These are phyloP conservation scores for Epirrita christyi DNA, from an alignment of 2,888 invertebrate genomes.

Conservation along the genomic window DNA sequence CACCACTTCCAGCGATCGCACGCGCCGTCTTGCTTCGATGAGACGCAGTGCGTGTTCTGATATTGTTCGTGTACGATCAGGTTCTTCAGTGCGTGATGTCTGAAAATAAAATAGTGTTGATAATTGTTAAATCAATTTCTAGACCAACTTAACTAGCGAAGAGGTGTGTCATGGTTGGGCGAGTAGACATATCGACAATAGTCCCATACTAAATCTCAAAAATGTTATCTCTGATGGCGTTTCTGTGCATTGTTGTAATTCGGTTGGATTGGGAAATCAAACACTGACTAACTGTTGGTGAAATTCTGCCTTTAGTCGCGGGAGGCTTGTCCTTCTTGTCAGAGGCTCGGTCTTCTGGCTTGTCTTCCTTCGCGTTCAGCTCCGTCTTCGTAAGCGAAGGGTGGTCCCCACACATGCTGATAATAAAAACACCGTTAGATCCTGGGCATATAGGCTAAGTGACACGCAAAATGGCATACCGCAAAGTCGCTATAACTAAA, in stretches of 20 bases:
- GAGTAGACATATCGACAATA: too few relatives aligned
- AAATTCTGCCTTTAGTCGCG: conserved; percentile 52
- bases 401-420: conserved; percentile 79
- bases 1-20: conserved; percentile 49
- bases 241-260: too few relatives aligned
- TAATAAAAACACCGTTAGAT: neutral
- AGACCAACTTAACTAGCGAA: too few relatives aligned
- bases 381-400: conserved; percentile 75
- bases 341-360: conserved; percentile 37
- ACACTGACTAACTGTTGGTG: conserved; percentile 56
- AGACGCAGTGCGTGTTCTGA: conserved; percentile 59
- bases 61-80: conserved; percentile 29
- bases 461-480: too few relatives aligned
- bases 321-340: conserved; percentile 49
- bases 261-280: too few relatives aligned
- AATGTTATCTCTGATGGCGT: too few relatives aligned
- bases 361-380: conserved; percentile 57
- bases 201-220: too few relatives aligned
- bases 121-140: too few relatives aligned
- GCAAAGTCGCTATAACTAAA: too few relatives aligned
- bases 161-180: too few relatives aligned
- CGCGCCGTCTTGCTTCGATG: conserved; percentile 53
- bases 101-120: conserved; percentile 21
- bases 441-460: too few relatives aligned
- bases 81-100: conserved; percentile 53